Percentiles rank a stretch among this genome's conserved stretches.
Conservation (phyloP, 2,888 invertebrate genomes). For the Andrena bicolor region DNA sequence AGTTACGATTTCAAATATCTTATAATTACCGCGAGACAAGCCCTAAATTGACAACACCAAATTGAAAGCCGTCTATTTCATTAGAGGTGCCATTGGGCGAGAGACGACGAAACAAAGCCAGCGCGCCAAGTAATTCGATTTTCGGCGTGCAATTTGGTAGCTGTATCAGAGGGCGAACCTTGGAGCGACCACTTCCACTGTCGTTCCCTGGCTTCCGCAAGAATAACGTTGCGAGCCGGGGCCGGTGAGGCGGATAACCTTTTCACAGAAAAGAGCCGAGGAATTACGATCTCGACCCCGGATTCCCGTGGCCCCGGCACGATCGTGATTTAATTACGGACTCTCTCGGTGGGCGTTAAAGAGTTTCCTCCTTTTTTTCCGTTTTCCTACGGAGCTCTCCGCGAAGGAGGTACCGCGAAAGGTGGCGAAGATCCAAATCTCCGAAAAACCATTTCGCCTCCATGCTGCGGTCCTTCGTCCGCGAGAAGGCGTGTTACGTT, state of each 20-base stretch:
- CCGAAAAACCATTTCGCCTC: slow-evolving; percentile 44
- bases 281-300: slow-evolving; percentile 55
- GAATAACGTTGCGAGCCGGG: slow-evolving; percentile 5
- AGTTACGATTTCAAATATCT: neutral
- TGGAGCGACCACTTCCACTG: slow-evolving; percentile 4
- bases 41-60: neutral
- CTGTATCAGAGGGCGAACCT: slow-evolving; percentile 15
- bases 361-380: slow-evolving; percentile 8
- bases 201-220: slow-evolving; percentile 16
- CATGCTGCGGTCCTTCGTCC: neutral
- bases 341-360: slow-evolving; percentile 45
- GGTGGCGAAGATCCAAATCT: slow-evolving; percentile 51
- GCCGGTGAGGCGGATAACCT: slow-evolving; percentile 40
- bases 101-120: slow-evolving; percentile 8
- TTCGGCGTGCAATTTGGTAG: slow-evolving; percentile 11
- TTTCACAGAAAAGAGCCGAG: slow-evolving; percentile 25
- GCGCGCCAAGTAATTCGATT: slow-evolving; percentile 17
- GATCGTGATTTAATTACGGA: slow-evolving; percentile 67
- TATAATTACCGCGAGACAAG: no score
- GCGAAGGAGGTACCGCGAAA: neutral
- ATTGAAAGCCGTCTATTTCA: slow-evolving; percentile 7
- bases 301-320: slow-evolving; percentile 47
- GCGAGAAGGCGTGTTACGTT: neutral
- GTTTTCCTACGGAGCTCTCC: neutral
- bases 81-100: neutral